Conservation (phyloP, 2,888 invertebrate genomes). For the Lepetodrilus schrolli region DNA sequence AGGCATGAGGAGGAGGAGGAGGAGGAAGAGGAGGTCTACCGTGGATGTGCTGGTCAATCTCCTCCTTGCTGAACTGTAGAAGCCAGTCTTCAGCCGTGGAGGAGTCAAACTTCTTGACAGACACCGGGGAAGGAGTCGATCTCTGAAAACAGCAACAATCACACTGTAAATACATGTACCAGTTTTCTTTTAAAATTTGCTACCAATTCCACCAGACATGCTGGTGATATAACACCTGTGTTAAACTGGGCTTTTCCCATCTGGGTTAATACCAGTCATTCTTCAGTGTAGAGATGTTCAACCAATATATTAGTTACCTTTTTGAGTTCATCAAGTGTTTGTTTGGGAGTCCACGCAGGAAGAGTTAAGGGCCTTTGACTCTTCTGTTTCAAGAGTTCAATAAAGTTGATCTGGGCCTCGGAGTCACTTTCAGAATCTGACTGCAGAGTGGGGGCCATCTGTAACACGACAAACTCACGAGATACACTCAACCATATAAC, state of each 20-base stretch:
- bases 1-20: too few species aligned
- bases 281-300: not conserved
- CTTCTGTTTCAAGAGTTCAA: conserved; percentile 47
- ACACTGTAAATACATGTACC: not conserved
- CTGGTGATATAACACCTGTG: too few species aligned
- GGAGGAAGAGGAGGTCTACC: not conserved
- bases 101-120: conserved; percentile 33
- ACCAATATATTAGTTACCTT: conserved; percentile 9
- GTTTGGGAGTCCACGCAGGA: conserved; percentile 36
- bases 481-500: too few species aligned
- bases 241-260: too few species aligned
- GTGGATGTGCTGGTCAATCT: conserved; percentile 34
- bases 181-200: too few species aligned
- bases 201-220: too few species aligned
- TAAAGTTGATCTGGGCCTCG: conserved; percentile 44
- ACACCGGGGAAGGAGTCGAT: conserved; percentile 37
- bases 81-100: conserved; percentile 39
- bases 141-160: too few species aligned
- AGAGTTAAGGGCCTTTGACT: not conserved
- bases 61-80: conserved; percentile 38
- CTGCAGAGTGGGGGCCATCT: conserved; percentile 47
- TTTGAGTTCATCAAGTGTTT: conserved; percentile 33
- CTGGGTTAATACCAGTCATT: too few species aligned
- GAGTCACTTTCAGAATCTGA: conserved; percentile 55
- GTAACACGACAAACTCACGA: too few species aligned